Base-by-base conservation (phyloP, 2,888 invertebrate genomes). In the Nephrotoma flavescens region DNA sequence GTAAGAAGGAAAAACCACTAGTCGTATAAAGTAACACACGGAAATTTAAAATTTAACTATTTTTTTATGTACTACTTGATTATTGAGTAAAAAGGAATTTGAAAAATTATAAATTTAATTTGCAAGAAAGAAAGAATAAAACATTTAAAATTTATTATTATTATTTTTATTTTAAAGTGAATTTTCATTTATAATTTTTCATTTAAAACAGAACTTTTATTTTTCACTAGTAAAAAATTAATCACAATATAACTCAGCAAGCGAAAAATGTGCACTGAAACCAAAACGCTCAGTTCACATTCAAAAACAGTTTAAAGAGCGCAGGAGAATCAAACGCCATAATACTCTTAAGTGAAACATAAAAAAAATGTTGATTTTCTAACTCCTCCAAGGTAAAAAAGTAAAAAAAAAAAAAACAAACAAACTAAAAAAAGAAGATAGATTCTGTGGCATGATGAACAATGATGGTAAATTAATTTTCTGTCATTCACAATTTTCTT, bases 211-310 rank as follows among this genome's bases (percentile, higher is more conserved):
- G 31, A 31, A 31, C 31, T 31, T 31, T 31, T 31, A 31, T 31
- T 31, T 31, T 71, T 71, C 71, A 71, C 71, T 71, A 71, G 31
- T 71, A 71, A 71, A 31, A 71, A 71, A 71, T 71, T 6, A 71
- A 71, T 71, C 31, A 85, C 85, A 85, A 85, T 44, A 44, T 45
- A 44, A 44, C 85, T 85, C 85, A 44, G 44, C 85, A 44, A 85
- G 85, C 85, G 85, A 85, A 85, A 85, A 85, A 85, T 85, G 85
- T 85, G 85, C 85, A 85, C 85, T 85, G 44, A 85, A 44, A 44
- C 15, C 44, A 71, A 71, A 71, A 71, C 31, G 71, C 71, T 71
- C 71, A 71, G 71, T 71, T 31, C 71, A 12, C 31, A 71, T 71
- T 71, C 71, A 71, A 71, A 71, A 71, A 71, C 71, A 71, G 4